These are phyloP conservation scores for Montipora cactus DNA, from an alignment of 64 coral and sea anemone genomes.

Conservation along the genomic window DNA sequence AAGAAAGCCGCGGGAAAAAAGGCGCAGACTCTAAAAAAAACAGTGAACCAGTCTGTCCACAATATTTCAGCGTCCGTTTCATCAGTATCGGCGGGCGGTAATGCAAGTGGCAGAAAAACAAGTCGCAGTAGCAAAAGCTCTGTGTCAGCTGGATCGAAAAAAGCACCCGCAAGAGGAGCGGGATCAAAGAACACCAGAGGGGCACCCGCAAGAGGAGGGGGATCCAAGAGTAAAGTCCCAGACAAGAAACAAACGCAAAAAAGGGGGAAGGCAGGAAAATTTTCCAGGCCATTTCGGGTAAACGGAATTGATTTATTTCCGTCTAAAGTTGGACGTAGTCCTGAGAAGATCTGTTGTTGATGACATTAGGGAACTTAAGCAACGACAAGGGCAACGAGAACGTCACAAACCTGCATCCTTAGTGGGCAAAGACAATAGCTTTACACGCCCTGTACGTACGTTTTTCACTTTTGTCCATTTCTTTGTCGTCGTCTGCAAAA, in stretches of 20 bases:
- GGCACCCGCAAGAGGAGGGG: neutral
- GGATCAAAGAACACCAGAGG: too few species aligned
- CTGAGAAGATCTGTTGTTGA: too few species aligned
- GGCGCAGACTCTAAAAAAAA: neutral
- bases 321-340: too few species aligned
- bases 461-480: too few species aligned
- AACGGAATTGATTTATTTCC: too few species aligned
- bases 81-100: neutral
- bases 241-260: neutral
- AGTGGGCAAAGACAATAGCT: too few species aligned
- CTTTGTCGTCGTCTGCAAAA: too few species aligned
- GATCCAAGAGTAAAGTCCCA: neutral
- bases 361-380: too few species aligned
- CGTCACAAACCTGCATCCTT: too few species aligned
- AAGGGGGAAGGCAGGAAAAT: neutral
- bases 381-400: too few species aligned
- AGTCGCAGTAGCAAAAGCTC: neutral
- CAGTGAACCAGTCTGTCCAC: neutral
- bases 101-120: neutral
- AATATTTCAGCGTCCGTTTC: conserved; percentile 2
- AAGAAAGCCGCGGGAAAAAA: conserved; percentile 4
- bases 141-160: neutral
- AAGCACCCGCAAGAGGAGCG: neutral
- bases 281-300: too few species aligned
- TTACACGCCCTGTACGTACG: too few species aligned